Percentiles rank a stretch among this genome's conserved stretches.
phyloP scores from a whole-genome alignment of 2,888 invertebrate species.

The Drosophila paramelanica region DNA sequence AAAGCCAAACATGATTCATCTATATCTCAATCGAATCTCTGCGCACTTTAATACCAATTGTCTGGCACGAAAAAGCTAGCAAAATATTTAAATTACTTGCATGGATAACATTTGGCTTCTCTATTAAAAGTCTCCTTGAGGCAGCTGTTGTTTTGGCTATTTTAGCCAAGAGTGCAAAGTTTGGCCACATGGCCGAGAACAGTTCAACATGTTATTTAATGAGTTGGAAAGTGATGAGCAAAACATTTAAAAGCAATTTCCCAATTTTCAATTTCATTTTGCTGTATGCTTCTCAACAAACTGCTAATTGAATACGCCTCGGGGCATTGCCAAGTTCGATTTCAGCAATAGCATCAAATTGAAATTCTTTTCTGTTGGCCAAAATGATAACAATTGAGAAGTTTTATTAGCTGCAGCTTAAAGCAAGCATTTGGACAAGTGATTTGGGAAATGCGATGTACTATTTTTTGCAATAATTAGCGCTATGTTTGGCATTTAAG shows the following conservation, averaged over 20 bases:
- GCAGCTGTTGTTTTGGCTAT: conserved; percentile 29
- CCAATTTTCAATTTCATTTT: conserved; percentile 32
- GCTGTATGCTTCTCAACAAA: conserved; percentile 14
- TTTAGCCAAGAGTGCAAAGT: conserved; percentile 13
- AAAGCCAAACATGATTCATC: too few relatives aligned
- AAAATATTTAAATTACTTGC: conserved; percentile 14
- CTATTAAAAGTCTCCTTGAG: conserved; percentile 15
- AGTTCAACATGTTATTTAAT: conserved; percentile 38
- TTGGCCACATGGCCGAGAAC: conserved; percentile 48
- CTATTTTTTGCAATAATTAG: conserved; percentile 4
- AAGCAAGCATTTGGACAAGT: neutral
- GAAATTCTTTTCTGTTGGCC: neutral
- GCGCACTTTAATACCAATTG: neutral
- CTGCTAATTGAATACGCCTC: conserved; percentile 46
- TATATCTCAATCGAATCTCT: too few relatives aligned
- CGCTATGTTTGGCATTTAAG: conserved; percentile 15
- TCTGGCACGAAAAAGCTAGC: neutral
- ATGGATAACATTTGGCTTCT: conserved; percentile 11
- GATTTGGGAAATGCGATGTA: neutral
- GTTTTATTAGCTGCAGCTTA: neutral
- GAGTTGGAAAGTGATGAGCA: conserved; percentile 48
- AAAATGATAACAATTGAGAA: conserved; percentile 21
- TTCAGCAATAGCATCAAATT: neutral
- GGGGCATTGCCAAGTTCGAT: conserved; percentile 9
- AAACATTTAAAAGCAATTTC: conserved; percentile 41